A percentile compares a stretch with the other conserved stretches of the same genome.
Conservation (phyloP, 1,140 invertebrate species). For the Plectus sambesii region DNA sequence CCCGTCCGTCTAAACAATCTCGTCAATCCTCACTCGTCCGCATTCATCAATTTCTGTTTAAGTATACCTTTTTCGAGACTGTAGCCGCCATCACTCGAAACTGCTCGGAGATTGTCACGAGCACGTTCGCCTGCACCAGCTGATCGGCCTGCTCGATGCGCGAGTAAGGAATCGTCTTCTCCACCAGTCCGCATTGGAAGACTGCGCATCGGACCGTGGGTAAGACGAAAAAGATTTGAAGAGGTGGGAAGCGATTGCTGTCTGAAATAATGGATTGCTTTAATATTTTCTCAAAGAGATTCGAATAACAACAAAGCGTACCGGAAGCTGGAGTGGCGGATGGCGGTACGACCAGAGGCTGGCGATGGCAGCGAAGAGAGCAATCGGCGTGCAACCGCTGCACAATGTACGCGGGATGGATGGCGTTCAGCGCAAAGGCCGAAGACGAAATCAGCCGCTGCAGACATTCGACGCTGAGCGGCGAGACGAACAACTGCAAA, state of each 20-base stretch:
- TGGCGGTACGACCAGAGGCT: conserved; percentile 26
- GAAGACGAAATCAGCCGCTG: conserved; percentile 18
- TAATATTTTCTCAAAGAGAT: background rate
- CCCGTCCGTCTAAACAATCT: too few relatives aligned
- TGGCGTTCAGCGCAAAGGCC: conserved; percentile 9
- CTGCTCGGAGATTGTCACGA: too few relatives aligned
- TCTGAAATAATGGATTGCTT: background rate
- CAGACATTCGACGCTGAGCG: conserved; percentile 22
- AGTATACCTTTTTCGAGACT: too few relatives aligned
- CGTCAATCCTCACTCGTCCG: too few relatives aligned
- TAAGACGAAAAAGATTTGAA: too few relatives aligned
- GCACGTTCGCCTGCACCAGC: too few relatives aligned
- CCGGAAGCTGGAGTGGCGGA: background rate
- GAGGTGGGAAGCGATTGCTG: background rate
- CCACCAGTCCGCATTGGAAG: too few relatives aligned
- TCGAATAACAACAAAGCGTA: background rate
- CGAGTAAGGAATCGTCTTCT: too few relatives aligned
- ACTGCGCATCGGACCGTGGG: too few relatives aligned
- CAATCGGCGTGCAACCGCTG: conserved; percentile 28
- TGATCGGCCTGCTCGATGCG: too few relatives aligned
- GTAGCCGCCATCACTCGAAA: too few relatives aligned
- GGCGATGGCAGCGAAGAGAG: conserved; percentile 21
- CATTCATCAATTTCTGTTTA: too few relatives aligned
- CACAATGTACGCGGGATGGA: conserved; percentile 29
- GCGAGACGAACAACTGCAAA: conserved; percentile 29